A percentile compares a stretch with the other conserved stretches of the same genome.
Evolutionary conservation across 2,888 invertebrate species (phyloP).

Genomic region (Clanis bilineata): DNA sequence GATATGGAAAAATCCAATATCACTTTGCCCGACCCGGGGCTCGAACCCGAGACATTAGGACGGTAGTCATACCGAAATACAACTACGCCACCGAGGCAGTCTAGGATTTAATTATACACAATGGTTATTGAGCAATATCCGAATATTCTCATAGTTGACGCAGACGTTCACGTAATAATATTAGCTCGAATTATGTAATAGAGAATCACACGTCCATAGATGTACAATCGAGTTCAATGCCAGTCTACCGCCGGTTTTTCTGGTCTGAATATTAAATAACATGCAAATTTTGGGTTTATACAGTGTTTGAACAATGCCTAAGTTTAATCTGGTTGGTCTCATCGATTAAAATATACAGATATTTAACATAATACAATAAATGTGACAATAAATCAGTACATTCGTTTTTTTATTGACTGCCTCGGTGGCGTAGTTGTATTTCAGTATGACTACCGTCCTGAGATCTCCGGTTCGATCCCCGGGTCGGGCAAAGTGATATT

Average conservation of each 20-base stretch:
- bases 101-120: background rate
- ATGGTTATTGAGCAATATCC: background rate
- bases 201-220: background rate
- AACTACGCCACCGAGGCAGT: background rate
- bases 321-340: background rate
- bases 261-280: background rate
- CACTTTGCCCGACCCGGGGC: too few species aligned
- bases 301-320: background rate
- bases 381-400: too few species aligned
- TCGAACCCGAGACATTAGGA: too few species aligned
- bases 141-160: background rate
- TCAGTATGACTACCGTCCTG: too few species aligned
- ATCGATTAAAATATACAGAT: too few species aligned
- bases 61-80: too few species aligned
- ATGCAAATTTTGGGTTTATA: background rate
- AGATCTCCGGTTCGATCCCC: too few species aligned
- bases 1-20: too few species aligned
- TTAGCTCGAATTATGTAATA: background rate
- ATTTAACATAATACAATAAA: too few species aligned
- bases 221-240: conserved; percentile 7
- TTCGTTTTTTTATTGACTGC: too few species aligned
- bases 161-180: background rate
- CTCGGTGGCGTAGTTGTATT: too few species aligned
- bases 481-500: too few species aligned
- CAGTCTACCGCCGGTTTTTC: background rate